phyloP scores from a whole-genome alignment of 1,140 invertebrate species.

The Drosophila kohkoa region DNA sequence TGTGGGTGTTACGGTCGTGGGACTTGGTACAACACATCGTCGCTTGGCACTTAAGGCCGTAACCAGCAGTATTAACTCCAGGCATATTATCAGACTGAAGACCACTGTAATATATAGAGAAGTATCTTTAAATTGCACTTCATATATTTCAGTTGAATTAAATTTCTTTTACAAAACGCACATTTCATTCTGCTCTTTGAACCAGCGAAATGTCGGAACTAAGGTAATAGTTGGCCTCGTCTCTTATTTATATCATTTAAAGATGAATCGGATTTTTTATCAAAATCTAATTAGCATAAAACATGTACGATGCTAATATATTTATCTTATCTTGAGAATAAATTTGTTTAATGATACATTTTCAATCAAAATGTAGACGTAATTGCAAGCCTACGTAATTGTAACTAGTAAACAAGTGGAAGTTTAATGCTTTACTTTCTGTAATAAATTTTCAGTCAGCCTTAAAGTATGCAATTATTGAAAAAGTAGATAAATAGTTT shows the following conservation, averaged over 20 bases:
- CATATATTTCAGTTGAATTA: background rate
- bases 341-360: slow-evolving; percentile 30
- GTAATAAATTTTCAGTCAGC: background rate
- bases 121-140: slow-evolving; percentile 24
- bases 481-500: too few species aligned
- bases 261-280: slow-evolving; percentile 25
- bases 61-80: slow-evolving; percentile 58
- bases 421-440: background rate
- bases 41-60: slow-evolving; percentile 45
- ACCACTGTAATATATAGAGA: slow-evolving; percentile 42
- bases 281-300: slow-evolving; percentile 59
- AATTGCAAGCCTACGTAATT: background rate
- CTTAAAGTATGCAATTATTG: slow-evolving; percentile 15
- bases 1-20: slow-evolving; percentile 5
- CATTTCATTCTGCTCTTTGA: slow-evolving; percentile 53
- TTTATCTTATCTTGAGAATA: slow-evolving; percentile 36
- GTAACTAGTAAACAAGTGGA: background rate
- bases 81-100: slow-evolving; percentile 50
- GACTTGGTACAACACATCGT: slow-evolving; percentile 36
- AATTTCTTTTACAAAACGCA: slow-evolving; percentile 43
- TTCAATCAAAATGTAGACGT: slow-evolving; percentile 22
- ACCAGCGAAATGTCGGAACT: slow-evolving; percentile 22
- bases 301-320: slow-evolving; percentile 38
- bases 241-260: slow-evolving; percentile 58
- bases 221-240: background rate